Conservation (phyloP, 2,113 vertebrate species). For the Ursus arctos region DNA sequence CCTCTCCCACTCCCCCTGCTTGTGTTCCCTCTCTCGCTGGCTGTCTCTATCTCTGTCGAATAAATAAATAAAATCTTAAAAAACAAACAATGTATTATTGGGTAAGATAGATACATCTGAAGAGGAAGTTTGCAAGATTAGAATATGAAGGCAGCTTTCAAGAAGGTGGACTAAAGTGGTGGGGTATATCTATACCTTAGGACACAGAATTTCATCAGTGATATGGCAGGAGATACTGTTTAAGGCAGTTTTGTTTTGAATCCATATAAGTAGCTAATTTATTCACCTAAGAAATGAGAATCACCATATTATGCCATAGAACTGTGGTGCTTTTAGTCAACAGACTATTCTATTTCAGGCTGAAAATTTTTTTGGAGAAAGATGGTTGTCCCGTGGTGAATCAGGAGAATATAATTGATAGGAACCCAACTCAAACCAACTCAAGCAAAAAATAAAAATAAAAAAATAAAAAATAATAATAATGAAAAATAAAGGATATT, state of each 20-base stretch:
- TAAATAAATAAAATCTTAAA: no score
- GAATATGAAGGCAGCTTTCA: neutral
- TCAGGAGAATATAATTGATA: neutral
- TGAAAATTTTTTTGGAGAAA: neutral
- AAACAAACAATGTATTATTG: neutral
- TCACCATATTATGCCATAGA: neutral
- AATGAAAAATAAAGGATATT: neutral
- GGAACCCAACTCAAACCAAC: neutral
- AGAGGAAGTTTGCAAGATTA: neutral
- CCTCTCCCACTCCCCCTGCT: no score
- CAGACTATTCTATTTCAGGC: neutral
- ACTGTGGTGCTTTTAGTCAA: neutral
- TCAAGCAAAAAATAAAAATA: neutral
- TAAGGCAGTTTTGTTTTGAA: constrained; percentile 27
- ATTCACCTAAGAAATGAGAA: constrained; percentile 19
- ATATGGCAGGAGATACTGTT: neutral
- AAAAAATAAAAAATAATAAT: neutral
- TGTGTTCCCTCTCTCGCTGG: no score
- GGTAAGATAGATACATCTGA: neutral
- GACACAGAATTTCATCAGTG: neutral
- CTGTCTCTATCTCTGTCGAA: no score
- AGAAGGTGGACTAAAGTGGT: neutral
- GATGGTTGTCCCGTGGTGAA: neutral
- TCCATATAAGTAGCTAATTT: neutral
- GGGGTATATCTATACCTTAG: neutral